Evolutionary conservation across 2,888 invertebrate species (phyloP).

Genomic region (Pseudococcus longispinus): DNA sequence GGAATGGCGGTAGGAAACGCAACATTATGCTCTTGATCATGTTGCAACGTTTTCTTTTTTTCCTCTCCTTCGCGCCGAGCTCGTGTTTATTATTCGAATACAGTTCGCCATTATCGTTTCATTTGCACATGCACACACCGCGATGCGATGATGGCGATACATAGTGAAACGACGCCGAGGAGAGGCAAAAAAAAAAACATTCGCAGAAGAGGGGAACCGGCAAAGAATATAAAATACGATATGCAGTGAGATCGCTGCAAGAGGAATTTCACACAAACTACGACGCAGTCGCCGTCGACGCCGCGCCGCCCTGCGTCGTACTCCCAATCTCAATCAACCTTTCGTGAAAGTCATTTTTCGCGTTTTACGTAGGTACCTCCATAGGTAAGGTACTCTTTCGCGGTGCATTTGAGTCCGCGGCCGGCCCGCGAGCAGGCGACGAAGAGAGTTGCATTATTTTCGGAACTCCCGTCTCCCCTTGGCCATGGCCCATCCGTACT

Average conservation of each 20-base stretch:
- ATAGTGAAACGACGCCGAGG: conserved; percentile 19
- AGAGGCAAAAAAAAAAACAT: neutral
- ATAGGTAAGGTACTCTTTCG: neutral
- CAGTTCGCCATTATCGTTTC: conserved; percentile 10
- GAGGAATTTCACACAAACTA: conserved; percentile 28
- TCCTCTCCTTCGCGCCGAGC: neutral
- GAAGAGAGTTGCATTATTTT: conserved; percentile 15
- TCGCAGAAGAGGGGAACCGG: neutral
- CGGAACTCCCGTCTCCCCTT: conserved; percentile 17
- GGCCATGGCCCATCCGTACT: neutral
- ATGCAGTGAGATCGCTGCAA: conserved; percentile 27
- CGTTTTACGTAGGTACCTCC: neutral
- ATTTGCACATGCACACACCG: conserved; percentile 49
- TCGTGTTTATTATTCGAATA: conserved; percentile 19
- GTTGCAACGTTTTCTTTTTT: conserved; percentile 47
- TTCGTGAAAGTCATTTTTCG: conserved; percentile 32
- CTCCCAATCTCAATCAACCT: neutral
- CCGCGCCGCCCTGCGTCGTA: neutral
- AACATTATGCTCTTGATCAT: conserved; percentile 47
- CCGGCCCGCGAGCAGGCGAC: neutral
- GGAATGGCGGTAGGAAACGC: conserved; percentile 44
- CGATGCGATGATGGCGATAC: neutral
- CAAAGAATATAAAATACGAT: neutral
- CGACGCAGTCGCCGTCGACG: neutral
- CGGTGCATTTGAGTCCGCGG: neutral